Conservation (phyloP, 1,140 invertebrate species). For the Caenorhabditis elegans region DNA sequence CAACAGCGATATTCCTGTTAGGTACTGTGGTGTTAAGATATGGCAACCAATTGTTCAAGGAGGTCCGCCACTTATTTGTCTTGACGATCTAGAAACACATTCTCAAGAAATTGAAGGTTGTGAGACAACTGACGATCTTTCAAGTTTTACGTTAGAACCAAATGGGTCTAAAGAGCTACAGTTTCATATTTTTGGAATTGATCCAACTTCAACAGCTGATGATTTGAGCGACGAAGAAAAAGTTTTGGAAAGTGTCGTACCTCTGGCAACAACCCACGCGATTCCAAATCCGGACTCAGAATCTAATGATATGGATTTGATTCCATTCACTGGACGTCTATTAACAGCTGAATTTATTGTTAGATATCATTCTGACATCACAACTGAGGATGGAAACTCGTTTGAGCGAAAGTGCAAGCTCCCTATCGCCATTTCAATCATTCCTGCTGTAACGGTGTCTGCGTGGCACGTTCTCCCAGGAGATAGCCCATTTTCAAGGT, state of each 20-base stretch:
- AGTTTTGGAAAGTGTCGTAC: conserved; percentile 22
- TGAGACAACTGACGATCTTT: not conserved
- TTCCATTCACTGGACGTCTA: conserved; percentile 62
- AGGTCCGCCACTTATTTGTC: not conserved
- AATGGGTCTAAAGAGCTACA: conserved; percentile 50
- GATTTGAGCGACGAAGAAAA: conserved; percentile 42
- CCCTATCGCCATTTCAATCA: conserved; percentile 61
- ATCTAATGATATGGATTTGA: conserved; percentile 56
- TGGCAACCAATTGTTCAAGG: conserved; percentile 56
- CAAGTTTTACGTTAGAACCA: conserved; percentile 34
- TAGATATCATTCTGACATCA: conserved; percentile 57
- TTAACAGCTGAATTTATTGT: conserved; percentile 58
- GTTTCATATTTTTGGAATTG: conserved; percentile 64
- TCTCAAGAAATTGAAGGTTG: not conserved
- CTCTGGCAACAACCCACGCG: not conserved
- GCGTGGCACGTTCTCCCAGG: conserved; percentile 64
- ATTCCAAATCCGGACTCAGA: conserved; percentile 9
- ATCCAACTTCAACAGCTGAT: conserved; percentile 54
- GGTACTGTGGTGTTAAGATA: conserved; percentile 53
- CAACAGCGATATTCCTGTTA: conserved; percentile 52
- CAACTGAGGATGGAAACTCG: conserved; percentile 36
- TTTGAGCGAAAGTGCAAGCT: conserved; percentile 46
- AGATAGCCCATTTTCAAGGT: conserved; percentile 52
- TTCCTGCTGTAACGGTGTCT: conserved; percentile 61
- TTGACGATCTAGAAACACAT: conserved; percentile 5